Base-by-base conservation (phyloP, 2,888 invertebrate species). In the Chromoteleia sp. region DNA sequence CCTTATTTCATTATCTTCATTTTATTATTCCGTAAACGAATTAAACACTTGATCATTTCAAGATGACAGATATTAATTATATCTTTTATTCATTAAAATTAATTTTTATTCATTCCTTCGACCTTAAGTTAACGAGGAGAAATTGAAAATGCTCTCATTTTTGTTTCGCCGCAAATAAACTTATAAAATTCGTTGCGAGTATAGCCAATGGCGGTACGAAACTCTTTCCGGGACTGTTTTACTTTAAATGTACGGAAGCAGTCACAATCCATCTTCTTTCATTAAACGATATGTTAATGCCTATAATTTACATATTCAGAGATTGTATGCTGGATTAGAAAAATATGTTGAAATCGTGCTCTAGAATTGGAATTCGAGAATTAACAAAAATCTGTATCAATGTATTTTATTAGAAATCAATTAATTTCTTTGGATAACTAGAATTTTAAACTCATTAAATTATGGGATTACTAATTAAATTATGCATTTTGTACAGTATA, bases 141-240 rank as follows among this genome's bases (percentile, higher is more conserved):
- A 68, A 76, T 36, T 59, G 43, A 59, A 76, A 68, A 59, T 48
- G 48, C 1, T 75, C 41, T 33, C 15, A 30, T 52, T 56, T 63
- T 65, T 39, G 25, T 52, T 43, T 12, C 2, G 56, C 41, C 25
- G 21, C 7, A 8, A 52, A 30, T 39, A 10, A 39, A 30, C n/a
- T 39, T 73, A 15, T 19, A 21, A 54, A 14, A 19, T 43, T 61
- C 14, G 21, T 73, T 71, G 41, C 59, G 65, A 21, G 10, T 25
- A 29, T 41, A 30, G 58, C 75, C 56, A 75, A 29, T 67, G 58
- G 65, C 74, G 10, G 14, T 52, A 12, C 41, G 15, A 58, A 75
- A 39, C 67, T 48, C 63, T 73, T 84, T 84, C 84, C 84, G 82
- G 75, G 79, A 74, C 75, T 65, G 61, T 70, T 68, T 76, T 50